Evolutionary conservation across 1,140 invertebrate species (phyloP), one percentile per base, ranked within the genome.

Genomic region (Arion vulgaris): DNA sequence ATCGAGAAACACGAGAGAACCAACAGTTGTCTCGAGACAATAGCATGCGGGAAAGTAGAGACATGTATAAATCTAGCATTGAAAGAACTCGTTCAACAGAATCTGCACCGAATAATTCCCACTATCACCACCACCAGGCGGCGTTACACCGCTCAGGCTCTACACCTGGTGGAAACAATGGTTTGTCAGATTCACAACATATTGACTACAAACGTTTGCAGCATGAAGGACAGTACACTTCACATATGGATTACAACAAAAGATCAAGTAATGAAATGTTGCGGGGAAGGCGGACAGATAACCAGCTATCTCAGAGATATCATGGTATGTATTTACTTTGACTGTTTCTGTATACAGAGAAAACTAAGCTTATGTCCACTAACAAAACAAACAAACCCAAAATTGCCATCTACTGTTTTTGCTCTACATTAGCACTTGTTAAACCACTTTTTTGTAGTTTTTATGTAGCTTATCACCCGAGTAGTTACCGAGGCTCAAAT

Each of bases 171-270:
- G 68, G 68, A 7, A 49, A 80, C 34, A 78, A 78, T 68, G 76
- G 76, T 68, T 15, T 78, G 15, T 28, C 76, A 34, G 78, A 80
- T 23, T 49, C 34, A 36, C 78, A 69, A 19, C 62, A 80, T 32
- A 45, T n/a, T 28, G 78, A 80, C 78, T 71, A 71, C 45, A 80
- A 71, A 51, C 78, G 78, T 71, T 80, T 66, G 34, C 78, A 80
- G 45, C 34, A 39, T 49, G 62, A 80, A 26, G 39, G 68, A 34
- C 78, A 80, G 19, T 69, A 28, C 78, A 5, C 62, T 49, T 1
- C 38, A 34, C 62, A 69, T 34, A 15, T 17, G 68, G 78, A 80
- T 69, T 80, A 80, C 78, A 80, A 80, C 71, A 71, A 66, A 36
- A 19, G 15, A 17, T 2, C 66, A 32, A 68, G 34, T 68, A 51